These are phyloP conservation scores for Calvadosia cruxmelitensis DNA, from an alignment of 30 jellyfish, hydroid and myxozoan species.

Conservation along the genomic window DNA sequence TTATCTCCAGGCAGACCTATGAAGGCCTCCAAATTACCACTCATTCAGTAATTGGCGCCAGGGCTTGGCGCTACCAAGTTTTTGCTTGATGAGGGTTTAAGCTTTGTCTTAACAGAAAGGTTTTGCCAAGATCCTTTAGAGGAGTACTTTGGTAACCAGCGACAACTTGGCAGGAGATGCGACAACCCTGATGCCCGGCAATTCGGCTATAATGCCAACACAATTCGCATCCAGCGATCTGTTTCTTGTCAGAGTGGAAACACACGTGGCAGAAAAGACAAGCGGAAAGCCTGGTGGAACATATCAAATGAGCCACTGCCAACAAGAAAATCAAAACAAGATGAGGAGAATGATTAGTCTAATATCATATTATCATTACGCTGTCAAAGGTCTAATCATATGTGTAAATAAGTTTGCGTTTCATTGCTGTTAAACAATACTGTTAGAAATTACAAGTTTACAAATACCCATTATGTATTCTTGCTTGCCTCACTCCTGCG, in stretches of 20 bases:
- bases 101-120: slow-evolving; percentile 20
- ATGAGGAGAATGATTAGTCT: too few species aligned
- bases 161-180: slow-evolving; percentile 32
- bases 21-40: slow-evolving; percentile 26
- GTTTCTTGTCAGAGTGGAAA: slow-evolving; percentile 28
- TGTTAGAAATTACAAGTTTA: too few species aligned
- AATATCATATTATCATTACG: too few species aligned
- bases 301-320: slow-evolving; percentile 21
- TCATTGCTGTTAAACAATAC: too few species aligned
- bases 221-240: slow-evolving; percentile 2
- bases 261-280: slow-evolving; percentile 29
- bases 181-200: slow-evolving; percentile 34
- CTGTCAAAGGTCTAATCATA: too few species aligned
- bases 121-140: slow-evolving; percentile 57
- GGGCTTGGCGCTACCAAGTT: neutral
- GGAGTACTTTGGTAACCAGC: slow-evolving; percentile 45
- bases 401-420: too few species aligned
- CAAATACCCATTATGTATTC: too few species aligned
- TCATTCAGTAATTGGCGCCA: slow-evolving; percentile 22
- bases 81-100: slow-evolving; percentile 11
- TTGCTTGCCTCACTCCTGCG: too few species aligned
- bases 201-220: slow-evolving; percentile 35
- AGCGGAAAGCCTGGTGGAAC: slow-evolving; percentile 3
- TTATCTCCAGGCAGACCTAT: slow-evolving; percentile 22
- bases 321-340: too few species aligned